These are phyloP conservation scores for Candoia aspera DNA, from an alignment of 2,113 vertebrate species.

Conservation along the genomic window DNA sequence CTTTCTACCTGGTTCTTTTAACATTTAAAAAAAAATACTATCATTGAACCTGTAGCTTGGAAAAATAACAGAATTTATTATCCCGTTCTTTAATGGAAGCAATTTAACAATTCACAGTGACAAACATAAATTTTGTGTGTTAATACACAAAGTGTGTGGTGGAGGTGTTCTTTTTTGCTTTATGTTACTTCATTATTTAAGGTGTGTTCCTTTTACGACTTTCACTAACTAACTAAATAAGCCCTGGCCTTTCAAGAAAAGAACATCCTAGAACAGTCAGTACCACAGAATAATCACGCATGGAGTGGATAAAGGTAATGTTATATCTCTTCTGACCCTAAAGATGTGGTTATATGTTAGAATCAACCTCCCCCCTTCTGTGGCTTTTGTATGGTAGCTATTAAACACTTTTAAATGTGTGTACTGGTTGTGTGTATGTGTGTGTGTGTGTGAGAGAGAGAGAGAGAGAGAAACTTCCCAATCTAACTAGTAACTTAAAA, in stretches of 20 bases:
- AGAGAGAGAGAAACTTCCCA: neutral
- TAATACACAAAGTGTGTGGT: neutral
- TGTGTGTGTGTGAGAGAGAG: neutral
- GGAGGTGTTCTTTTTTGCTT: neutral
- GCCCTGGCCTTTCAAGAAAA: constrained; percentile 22
- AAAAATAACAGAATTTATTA: constrained; percentile 19
- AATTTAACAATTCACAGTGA: neutral
- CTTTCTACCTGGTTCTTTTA: constrained; percentile 20
- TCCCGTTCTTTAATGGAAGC: neutral
- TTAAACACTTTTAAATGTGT: neutral
- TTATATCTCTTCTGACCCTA: constrained; percentile 17
- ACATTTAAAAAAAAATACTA: neutral
- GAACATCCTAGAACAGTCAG: neutral
- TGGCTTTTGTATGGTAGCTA: constrained; percentile 42
- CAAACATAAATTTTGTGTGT: constrained; percentile 13
- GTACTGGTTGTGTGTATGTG: neutral
- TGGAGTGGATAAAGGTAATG: neutral
- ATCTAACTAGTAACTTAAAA: neutral
- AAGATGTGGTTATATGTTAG: neutral
- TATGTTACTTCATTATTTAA: neutral
- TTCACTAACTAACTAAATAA: neutral
- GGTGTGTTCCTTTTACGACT: neutral
- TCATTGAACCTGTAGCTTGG: neutral
- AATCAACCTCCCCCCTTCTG: constrained; percentile 23
- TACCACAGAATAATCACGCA: constrained; percentile 17